A percentile compares a stretch with the other conserved stretches of the same genome.
Conservation (phyloP, 2,888 invertebrate genomes). For the Drosophila eohydei region DNA sequence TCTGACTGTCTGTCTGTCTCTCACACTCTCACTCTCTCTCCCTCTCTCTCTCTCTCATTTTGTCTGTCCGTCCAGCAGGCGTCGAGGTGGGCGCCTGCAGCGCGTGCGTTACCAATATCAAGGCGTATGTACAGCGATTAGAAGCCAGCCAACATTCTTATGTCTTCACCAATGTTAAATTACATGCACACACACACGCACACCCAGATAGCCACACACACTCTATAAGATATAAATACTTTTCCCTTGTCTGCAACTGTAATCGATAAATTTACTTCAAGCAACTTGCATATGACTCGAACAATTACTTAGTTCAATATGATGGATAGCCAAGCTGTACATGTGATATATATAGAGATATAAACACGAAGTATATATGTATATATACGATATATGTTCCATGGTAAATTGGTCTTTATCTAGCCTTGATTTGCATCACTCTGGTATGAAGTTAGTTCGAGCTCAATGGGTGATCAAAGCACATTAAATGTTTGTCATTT, state of each 20-base stretch:
- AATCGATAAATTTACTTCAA: constrained; percentile 63
- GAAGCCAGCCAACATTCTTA: constrained; percentile 64
- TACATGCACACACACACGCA: constrained; percentile 12
- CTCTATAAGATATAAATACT: constrained; percentile 19
- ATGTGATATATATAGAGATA: not conserved
- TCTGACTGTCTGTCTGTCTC: constrained; percentile 9
- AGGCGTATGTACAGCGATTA: constrained; percentile 49
- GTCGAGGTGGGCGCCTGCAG: constrained; percentile 55
- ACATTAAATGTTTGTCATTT: constrained; percentile 3
- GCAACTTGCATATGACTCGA: constrained; percentile 46
- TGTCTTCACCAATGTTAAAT: constrained; percentile 59
- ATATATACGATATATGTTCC: not conserved
- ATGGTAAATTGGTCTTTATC: not conserved
- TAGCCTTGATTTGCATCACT: not conserved
- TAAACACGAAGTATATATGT: no score
- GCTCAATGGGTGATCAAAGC: constrained; percentile 3
- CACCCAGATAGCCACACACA: constrained; percentile 1
- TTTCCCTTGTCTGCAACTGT: constrained; percentile 2
- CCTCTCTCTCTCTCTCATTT: not conserved
- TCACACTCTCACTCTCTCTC: not conserved
- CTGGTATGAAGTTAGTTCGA: not conserved
- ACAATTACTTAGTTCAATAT: constrained; percentile 36
- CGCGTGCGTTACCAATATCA: constrained; percentile 58
- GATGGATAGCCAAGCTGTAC: constrained; percentile 27
- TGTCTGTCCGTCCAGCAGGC: constrained; percentile 7